A percentile compares a stretch with the other conserved stretches of the same genome.
phyloP scores from a whole-genome alignment of 2,797 vertebrate species.

The Syngnathus acus region DNA sequence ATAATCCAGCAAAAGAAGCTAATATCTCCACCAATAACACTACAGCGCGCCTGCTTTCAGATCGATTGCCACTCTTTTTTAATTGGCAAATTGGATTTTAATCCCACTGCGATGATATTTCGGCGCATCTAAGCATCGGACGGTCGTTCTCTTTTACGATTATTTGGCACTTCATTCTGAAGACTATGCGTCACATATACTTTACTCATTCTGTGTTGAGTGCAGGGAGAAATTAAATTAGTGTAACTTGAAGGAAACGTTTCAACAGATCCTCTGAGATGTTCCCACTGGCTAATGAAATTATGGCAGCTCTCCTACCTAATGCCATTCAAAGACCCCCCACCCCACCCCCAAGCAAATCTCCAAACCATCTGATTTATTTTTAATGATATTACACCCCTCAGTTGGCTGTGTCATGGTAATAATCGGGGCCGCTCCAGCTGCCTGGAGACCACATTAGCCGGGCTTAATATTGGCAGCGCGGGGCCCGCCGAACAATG shows the following conservation, averaged over 20 bases:
- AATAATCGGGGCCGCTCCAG: conserved; percentile 76
- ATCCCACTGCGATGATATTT: conserved; percentile 6
- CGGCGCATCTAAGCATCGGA: conserved; percentile 13
- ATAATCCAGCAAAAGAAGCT: conserved; percentile 48
- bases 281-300: conserved; percentile 71
- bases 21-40: conserved; percentile 34
- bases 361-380: conserved; percentile 78
- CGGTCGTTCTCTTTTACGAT: conserved; percentile 21
- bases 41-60: conserved; percentile 15
- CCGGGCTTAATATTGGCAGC: conserved; percentile 79
- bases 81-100: conserved; percentile 27
- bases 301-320: conserved; percentile 68
- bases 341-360: conserved; percentile 59
- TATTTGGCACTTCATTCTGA: conserved; percentile 32
- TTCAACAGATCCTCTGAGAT: conserved; percentile 69
- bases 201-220: conserved; percentile 37
- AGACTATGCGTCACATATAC: conserved; percentile 30
- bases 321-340: conserved; percentile 62
- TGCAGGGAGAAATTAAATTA: conserved; percentile 68
- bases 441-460: conserved; percentile 81
- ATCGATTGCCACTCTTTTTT: conserved; percentile 16
- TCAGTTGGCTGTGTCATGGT: conserved; percentile 76
- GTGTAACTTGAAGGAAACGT: conserved; percentile 61
- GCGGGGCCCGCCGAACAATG: conserved; percentile 69
- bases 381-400: conserved; percentile 81